phyloP scores from a whole-genome alignment of 2,113 vertebrate species.

The Callionymus lyra region DNA sequence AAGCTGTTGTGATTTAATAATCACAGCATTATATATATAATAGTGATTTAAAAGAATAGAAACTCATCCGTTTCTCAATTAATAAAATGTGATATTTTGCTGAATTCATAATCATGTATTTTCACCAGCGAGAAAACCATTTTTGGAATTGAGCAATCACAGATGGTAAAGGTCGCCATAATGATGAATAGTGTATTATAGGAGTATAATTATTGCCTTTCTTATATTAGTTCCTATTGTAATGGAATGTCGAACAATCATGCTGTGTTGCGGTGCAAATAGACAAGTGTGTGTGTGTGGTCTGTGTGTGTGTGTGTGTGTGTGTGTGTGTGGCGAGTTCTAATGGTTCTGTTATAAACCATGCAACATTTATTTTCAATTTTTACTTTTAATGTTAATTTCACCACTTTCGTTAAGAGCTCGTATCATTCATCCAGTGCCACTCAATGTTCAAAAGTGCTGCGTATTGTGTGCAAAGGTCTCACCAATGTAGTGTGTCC shows the following conservation, averaged over 20 bases:
- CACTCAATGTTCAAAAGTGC: too few relatives aligned
- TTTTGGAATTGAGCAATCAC: constrained; percentile 56
- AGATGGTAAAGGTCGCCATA: constrained; percentile 57
- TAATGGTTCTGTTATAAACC: too few relatives aligned
- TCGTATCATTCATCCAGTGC: too few relatives aligned
- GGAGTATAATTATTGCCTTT: constrained; percentile 61
- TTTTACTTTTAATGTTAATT: too few relatives aligned
- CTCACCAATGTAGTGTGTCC: too few relatives aligned
- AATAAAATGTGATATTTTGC: constrained; percentile 31
- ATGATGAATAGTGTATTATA: constrained; percentile 57
- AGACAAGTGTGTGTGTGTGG: constrained; percentile 18
- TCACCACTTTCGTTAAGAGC: too few relatives aligned
- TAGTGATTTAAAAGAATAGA: constrained; percentile 20
- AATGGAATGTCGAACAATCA: constrained; percentile 51
- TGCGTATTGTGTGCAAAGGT: too few relatives aligned
- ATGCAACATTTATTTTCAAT: too few relatives aligned
- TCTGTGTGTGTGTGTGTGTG: not conserved
- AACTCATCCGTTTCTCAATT: constrained; percentile 17
- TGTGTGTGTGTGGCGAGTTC: too few relatives aligned
- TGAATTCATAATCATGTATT: constrained; percentile 45
- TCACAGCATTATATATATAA: too few relatives aligned
- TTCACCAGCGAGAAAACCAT: constrained; percentile 31
- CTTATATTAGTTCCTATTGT: constrained; percentile 60
- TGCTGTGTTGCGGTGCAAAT: constrained; percentile 59
- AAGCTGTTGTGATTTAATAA: too few relatives aligned